Base-by-base conservation (phyloP, 30 jellyfish, hydroid and myxozoan species). In the Turritopsis dohrnii region DNA sequence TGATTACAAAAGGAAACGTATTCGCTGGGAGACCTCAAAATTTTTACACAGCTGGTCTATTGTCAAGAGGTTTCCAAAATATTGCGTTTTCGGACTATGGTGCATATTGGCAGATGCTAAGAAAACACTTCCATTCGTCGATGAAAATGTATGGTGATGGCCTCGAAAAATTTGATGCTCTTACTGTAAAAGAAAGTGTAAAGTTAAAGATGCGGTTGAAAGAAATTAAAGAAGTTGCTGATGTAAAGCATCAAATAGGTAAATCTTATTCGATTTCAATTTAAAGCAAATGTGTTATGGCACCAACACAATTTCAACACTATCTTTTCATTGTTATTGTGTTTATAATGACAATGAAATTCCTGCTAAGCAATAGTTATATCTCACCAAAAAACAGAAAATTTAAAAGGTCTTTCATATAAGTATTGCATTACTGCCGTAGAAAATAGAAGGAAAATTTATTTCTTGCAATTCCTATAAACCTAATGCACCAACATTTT, bases 21-120 rank as follows among this genome's bases (percentile, higher is more conserved):
- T 41, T 41, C 22, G 95, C 97, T 24, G 97, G 97, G n/a, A 82
- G 97, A 74, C 97, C 97, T 20, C 87, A 81, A 65, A 84, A 85
- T 76, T 7, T 84, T 21, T 74, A 72, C 53, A 73, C 95, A 0
- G 93, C 95, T 16, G 26, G 52, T 18, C n/a, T 90, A 21, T 29
- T 90, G 27, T 28, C 95, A 16, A 80, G 87, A 18, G 88, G 86
- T 9, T 85, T 29, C 28, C 80, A 85, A 65, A 91, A 90, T 80
- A 90, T 90, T 21, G 97, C 79, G 1, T 85, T 85, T 80, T 66
- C 79, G 18, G 97, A 90, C 74, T 24, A 69, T 66, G 95, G 97
- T 21, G 76, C 85, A 1, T 74, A 54, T 18, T 52, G 95, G 97
- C 86, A 77, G 75, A 31, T 85, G 65, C 69, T 85, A 82, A 89